These are phyloP conservation scores for Pygoscelis adeliae DNA, from an alignment of 2,113 vertebrate genomes.

Conservation along the genomic window DNA sequence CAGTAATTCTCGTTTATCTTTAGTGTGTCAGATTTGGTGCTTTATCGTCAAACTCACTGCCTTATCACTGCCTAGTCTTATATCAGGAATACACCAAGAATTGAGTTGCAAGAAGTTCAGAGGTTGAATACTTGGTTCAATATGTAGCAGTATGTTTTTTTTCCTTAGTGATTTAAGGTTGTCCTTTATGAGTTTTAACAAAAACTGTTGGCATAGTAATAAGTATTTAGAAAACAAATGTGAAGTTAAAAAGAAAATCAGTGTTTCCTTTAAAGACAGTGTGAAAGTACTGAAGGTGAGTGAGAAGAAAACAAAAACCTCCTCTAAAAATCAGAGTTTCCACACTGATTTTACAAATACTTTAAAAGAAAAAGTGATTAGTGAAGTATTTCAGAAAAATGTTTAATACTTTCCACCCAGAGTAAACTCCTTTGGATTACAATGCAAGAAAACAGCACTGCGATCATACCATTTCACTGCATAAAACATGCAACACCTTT, in stretches of 20 bases:
- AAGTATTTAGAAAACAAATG: background rate
- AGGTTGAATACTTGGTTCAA: background rate
- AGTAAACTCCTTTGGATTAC: background rate
- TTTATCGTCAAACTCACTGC: conserved; percentile 56
- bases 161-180: background rate
- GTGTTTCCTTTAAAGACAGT: background rate
- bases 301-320: background rate
- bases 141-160: background rate
- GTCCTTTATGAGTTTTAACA: background rate
- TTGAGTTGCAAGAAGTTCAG: conserved; percentile 26
- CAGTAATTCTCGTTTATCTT: conserved; percentile 72
- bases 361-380: background rate
- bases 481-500: background rate
- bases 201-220: background rate
- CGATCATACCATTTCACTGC: background rate
- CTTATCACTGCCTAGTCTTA: conserved; percentile 54
- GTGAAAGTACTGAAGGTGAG: background rate
- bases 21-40: conserved; percentile 46
- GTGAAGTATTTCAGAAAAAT: background rate
- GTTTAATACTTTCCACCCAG: background rate
- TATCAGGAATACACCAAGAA: conserved; percentile 42
- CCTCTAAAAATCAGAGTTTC: background rate
- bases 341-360: background rate
- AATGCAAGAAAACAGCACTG: background rate
- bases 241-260: background rate